A percentile compares a stretch with the other conserved stretches of the same genome.
These are phyloP conservation scores for Argyresthia albistria DNA, from an alignment of 2,888 invertebrate species.

Conservation along the genomic window DNA sequence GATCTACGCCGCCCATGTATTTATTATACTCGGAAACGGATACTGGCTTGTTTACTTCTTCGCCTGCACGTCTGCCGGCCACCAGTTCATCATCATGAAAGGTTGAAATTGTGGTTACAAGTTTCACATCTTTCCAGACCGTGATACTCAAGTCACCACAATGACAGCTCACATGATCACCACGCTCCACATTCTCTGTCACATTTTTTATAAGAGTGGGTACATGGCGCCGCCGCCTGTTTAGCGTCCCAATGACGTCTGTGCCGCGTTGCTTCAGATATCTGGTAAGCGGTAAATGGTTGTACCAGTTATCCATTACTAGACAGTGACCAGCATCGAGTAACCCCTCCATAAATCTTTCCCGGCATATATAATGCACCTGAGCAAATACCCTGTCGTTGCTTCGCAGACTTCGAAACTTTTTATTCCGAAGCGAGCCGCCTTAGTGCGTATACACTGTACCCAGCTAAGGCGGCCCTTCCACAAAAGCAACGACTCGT, in stretches of 20 bases:
- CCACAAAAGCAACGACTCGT: slow-evolving; percentile 20
- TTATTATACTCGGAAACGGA: slow-evolving; percentile 2
- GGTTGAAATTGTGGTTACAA: slow-evolving; percentile 3
- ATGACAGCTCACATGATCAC: neutral
- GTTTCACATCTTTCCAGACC: slow-evolving; percentile 3
- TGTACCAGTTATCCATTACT: slow-evolving; percentile 13
- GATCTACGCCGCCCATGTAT: slow-evolving; percentile 4
- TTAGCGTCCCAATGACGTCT: slow-evolving; percentile 10
- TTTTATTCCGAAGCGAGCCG: slow-evolving; percentile 21
- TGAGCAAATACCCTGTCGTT: slow-evolving; percentile 10
- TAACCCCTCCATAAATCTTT: slow-evolving; percentile 9
- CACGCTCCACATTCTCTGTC: neutral
- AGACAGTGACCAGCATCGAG: slow-evolving; percentile 10
- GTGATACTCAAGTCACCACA: slow-evolving; percentile 2
- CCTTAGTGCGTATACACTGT: slow-evolving; percentile 22
- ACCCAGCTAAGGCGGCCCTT: slow-evolving; percentile 18
- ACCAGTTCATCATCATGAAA: slow-evolving; percentile 1
- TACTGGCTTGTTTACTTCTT: neutral
- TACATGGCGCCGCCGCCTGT: slow-evolving; percentile 5
- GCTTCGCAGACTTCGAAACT: slow-evolving; percentile 21
- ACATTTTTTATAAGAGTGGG: slow-evolving; percentile 2
- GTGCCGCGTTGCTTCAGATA: slow-evolving; percentile 9
- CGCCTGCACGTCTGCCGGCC: slow-evolving; percentile 1
- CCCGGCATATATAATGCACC: slow-evolving; percentile 9
- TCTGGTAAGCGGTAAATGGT: slow-evolving; percentile 9